Evolutionary conservation across 2,888 invertebrate species (phyloP), one percentile per base, ranked within the genome.

Genomic region (Heteromurus nitidus): DNA sequence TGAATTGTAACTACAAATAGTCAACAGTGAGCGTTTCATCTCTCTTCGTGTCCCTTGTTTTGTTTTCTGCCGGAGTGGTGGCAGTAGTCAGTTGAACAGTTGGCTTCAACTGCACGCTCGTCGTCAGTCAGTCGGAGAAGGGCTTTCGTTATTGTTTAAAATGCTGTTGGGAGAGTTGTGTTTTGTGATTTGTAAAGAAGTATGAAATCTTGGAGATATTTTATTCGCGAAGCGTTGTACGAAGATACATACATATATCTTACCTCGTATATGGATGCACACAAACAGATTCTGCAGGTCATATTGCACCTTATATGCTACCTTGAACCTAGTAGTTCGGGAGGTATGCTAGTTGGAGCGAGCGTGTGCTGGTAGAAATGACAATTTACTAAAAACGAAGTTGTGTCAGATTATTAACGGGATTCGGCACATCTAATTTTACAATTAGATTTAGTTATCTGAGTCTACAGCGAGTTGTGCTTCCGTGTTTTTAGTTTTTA

Each of bases 51-150:
- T 47, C 72, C 60, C 68, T 68, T 76, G 76, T 76, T 76, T 76
- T 76, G 60, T 60, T 65, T 68, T 58, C 47, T 47, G 44, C 26
- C 65, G 50, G 74, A 36, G 53, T 50, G 31, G 68, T 68, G n/a
- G 50, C 20, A 62, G 62, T 42, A 18, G 42, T 76, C 76, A 76
- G 74, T 75, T 68, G 76, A 76, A 68, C 76, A 76, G 76, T 76
- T 76, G 76, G 76, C 67, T 24, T 76, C 76, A 76, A 76, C 76
- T 76, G 76, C 58, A 53, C 67, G n/a, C 60, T 36, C 53, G 50
- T 44, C 47, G 68, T 68, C 68, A 67, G 67, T 67, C 42, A 18
- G 64, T 28, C 68, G 24, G 65, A 30, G 28, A 64, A 28, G 65
- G n/a, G 22, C 42, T 44, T 60, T 22, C 44, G 30, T 76, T 58